A percentile compares a stretch with the other conserved stretches of the same genome.
These are phyloP conservation scores for Calephelis virginiensis DNA, from an alignment of 1,140 invertebrate genomes.

Conservation along the genomic window DNA sequence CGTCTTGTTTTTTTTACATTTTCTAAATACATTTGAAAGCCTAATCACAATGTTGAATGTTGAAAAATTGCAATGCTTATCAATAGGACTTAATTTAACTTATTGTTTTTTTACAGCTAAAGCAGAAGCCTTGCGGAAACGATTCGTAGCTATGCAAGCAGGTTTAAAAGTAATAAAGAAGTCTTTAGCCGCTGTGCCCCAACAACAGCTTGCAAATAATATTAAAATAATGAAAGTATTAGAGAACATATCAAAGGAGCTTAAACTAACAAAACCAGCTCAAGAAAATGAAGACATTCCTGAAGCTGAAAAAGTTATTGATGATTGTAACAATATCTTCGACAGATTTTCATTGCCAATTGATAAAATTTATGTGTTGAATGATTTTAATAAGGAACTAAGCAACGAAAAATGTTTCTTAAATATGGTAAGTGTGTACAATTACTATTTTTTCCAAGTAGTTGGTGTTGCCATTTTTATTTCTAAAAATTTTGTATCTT, in stretches of 20 bases:
- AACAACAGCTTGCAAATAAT: conserved; percentile 12
- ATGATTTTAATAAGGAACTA: not conserved
- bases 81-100: no score
- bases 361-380: not conserved
- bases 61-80: no score
- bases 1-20: no score
- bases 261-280: not conserved
- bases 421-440: not conserved
- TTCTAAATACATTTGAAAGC: no score
- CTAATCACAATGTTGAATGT: no score
- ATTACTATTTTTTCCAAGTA: not conserved
- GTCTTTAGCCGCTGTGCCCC: not conserved
- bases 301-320: not conserved
- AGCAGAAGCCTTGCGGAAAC: conserved; percentile 1
- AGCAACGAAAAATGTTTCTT: not conserved
- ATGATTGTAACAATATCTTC: not conserved
- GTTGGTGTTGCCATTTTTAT: not conserved
- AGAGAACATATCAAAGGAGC: not conserved
- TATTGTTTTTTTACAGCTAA: conserved; percentile 4
- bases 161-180: conserved; percentile 7
- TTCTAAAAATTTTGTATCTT: no score
- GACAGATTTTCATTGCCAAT: not conserved
- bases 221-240: conserved; percentile 6
- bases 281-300: not conserved
- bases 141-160: conserved; percentile 3